These are phyloP conservation scores for Aplysina aerophoba DNA, from an alignment of 37 sponge, comb jelly and placozoan species.

Conservation along the genomic window DNA sequence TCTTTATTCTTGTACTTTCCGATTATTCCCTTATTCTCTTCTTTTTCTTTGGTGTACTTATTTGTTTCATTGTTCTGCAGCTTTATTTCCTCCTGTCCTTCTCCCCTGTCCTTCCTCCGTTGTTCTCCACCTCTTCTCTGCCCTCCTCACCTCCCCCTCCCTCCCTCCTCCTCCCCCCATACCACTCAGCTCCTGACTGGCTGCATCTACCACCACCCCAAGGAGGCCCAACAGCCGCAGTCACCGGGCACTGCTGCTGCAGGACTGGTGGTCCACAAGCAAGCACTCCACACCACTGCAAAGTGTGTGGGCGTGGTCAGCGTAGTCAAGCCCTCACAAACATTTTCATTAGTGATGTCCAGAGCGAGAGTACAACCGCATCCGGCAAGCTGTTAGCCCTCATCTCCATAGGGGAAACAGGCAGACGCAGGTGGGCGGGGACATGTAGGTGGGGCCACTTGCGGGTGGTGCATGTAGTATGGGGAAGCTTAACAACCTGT, in stretches of 20 bases:
- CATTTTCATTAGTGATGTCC: slow-evolving; percentile 59
- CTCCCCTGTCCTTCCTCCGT: background rate
- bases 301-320: slow-evolving; percentile 82
- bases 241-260: slow-evolving; percentile 1
- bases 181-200: slow-evolving; percentile 68
- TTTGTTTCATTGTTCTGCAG: background rate
- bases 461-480: no score
- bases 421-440: slow-evolving; percentile 79
- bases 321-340: slow-evolving; percentile 55
- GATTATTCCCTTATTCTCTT: background rate
- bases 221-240: background rate
- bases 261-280: slow-evolving; percentile 26
- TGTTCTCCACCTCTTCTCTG: background rate
- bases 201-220: slow-evolving; percentile 41
- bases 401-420: slow-evolving; percentile 93
- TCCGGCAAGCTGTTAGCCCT: slow-evolving; percentile 81
- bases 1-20: background rate
- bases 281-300: slow-evolving; percentile 86
- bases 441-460: slow-evolving; percentile 2
- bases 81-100: background rate
- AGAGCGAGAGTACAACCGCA: slow-evolving; percentile 56
- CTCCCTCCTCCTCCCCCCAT: no score
- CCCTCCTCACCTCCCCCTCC: no score
- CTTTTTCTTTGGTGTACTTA: no score
- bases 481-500: no score